These are phyloP conservation scores for Pseudobourletiella spinata DNA, from an alignment of 1,140 invertebrate genomes.

Conservation along the genomic window DNA sequence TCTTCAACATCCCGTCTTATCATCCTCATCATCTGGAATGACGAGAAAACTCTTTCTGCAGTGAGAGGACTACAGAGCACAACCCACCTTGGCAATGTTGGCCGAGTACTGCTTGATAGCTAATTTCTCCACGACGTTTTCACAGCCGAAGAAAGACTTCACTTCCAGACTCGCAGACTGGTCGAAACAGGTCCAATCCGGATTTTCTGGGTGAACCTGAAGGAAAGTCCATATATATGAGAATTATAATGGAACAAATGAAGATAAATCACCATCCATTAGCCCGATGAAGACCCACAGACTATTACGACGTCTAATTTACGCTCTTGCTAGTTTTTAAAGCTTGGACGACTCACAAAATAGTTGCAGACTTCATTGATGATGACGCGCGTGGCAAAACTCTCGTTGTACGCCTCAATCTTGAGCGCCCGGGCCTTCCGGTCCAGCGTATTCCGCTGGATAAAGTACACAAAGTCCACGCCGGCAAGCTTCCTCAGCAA, in stretches of 20 bases:
- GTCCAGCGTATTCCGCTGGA: slow-evolving; percentile 85
- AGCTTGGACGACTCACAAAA: slow-evolving; percentile 59
- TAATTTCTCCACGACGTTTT: slow-evolving; percentile 89
- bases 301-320: too few species aligned
- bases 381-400: slow-evolving; percentile 71
- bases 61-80: too few species aligned
- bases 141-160: slow-evolving; percentile 94
- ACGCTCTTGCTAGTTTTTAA: too few species aligned
- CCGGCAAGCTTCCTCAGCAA: slow-evolving; percentile 90
- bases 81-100: slow-evolving; percentile 72
- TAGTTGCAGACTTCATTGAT: slow-evolving; percentile 89
- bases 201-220: slow-evolving; percentile 88
- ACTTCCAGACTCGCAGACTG: slow-evolving; percentile 88
- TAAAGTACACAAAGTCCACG: slow-evolving; percentile 85
- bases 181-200: slow-evolving; percentile 95
- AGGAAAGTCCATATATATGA: too few species aligned
- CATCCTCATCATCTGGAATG: too few species aligned
- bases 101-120: slow-evolving; percentile 94
- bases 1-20: too few species aligned
- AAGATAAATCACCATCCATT: too few species aligned
- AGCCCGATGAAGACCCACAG: too few species aligned
- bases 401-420: slow-evolving; percentile 92
- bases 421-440: slow-evolving; percentile 64
- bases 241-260: slow-evolving; percentile 4
- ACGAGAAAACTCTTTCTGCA: too few species aligned